Conservation (phyloP, 2,888 invertebrate species). For the Nomada fucata region DNA sequence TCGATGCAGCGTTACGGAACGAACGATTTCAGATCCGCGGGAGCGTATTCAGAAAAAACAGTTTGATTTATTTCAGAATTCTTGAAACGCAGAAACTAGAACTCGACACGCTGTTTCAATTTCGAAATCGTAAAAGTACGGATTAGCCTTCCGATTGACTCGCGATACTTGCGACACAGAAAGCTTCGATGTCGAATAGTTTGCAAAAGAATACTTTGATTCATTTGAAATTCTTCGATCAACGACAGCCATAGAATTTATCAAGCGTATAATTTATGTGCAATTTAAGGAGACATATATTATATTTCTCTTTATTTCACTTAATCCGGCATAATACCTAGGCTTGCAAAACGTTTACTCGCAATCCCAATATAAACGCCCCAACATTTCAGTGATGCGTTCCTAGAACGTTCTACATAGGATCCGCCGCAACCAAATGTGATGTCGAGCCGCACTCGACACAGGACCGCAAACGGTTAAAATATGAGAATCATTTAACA, state of each 20-base stretch:
- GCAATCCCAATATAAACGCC: neutral
- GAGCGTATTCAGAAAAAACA: neutral
- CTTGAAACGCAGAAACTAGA: neutral
- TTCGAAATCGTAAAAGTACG: neutral
- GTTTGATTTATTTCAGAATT: neutral
- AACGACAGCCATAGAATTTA: conserved; percentile 15
- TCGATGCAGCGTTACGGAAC: neutral
- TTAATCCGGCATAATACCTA: neutral
- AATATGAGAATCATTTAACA: too few relatives aligned
- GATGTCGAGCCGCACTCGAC: too few relatives aligned
- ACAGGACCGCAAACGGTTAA: too few relatives aligned
- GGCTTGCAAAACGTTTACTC: conserved; percentile 24
- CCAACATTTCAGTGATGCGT: neutral
- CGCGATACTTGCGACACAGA: neutral
- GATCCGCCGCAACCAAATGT: neutral
- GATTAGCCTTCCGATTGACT: conserved; percentile 1
- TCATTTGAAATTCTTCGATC: conserved; percentile 20
- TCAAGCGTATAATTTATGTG: conserved; percentile 42
- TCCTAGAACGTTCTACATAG: neutral
- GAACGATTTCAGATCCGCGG: neutral
- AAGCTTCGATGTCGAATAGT: neutral
- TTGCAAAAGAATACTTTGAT: conserved; percentile 6
- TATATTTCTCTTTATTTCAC: conserved; percentile 19
- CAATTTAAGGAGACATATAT: conserved; percentile 26
- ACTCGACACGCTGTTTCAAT: neutral